Percentiles rank a stretch among this genome's conserved stretches.
phyloP scores from a whole-genome alignment of 2,113 vertebrate species.

The Regulus satrapa region DNA sequence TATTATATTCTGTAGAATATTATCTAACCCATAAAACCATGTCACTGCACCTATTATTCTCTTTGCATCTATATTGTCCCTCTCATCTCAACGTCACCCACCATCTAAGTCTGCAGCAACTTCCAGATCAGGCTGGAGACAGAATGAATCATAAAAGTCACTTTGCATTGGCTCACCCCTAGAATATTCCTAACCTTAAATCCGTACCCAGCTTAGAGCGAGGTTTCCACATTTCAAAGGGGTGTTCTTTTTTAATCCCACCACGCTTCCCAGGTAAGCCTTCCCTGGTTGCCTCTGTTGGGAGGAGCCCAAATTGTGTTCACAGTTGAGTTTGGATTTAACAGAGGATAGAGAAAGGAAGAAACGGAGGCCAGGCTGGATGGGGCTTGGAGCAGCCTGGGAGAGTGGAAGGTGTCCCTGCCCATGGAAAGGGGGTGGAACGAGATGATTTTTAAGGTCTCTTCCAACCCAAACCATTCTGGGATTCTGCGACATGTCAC shows the following conservation, averaged over 20 bases:
- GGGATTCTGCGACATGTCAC: fast-evolving
- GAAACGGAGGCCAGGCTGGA: not conserved
- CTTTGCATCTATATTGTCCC: fast-evolving
- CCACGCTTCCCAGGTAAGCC: not conserved
- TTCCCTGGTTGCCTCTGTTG: not conserved
- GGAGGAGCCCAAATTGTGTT: not conserved
- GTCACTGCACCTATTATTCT: not conserved
- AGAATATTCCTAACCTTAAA: not conserved
- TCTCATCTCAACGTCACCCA: not conserved
- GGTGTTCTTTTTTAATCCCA: not conserved
- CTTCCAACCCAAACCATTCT: not conserved
- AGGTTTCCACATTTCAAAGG: not conserved
- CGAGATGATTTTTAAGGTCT: fast-evolving
- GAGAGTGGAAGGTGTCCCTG: not conserved
- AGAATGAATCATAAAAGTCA: not conserved
- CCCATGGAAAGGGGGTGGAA: not conserved
- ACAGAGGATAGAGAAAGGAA: not conserved
- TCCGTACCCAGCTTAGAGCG: not conserved
- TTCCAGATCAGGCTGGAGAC: not conserved
- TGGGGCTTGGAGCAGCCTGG: fast-evolving
- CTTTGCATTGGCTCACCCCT: not conserved
- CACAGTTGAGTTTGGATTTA: not conserved
- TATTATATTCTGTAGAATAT: not conserved
- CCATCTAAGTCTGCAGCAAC: fast-evolving
- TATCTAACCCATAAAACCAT: not conserved